Evolutionary conservation across 2,113 vertebrate species (phyloP).

Genomic region (Eira barbara): DNA sequence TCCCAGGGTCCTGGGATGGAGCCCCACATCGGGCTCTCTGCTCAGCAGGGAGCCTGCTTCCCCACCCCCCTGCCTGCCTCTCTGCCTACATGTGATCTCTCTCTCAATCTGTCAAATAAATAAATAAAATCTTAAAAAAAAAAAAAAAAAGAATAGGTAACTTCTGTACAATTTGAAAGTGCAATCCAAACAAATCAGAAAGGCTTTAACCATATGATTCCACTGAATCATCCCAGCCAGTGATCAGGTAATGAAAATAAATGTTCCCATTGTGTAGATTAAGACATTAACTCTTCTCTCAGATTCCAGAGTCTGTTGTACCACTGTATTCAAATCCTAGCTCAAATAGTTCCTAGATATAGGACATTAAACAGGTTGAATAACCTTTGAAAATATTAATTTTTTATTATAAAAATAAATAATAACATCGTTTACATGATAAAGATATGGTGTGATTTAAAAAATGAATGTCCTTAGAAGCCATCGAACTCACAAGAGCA

Average conservation of each 20-base stretch:
- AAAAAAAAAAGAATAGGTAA: not conserved
- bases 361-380: not conserved
- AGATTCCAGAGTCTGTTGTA: not conserved
- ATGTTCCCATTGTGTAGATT: not conserved
- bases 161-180: not conserved
- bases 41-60: no score
- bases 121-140: no score
- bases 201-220: not conserved
- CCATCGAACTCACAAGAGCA: not conserved
- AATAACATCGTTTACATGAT: not conserved
- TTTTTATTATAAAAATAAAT: not conserved
- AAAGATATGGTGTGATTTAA: not conserved
- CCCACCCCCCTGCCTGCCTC: no score
- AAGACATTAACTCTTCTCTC: not conserved
- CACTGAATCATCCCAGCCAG: not conserved
- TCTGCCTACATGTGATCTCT: no score
- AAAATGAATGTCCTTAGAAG: not conserved
- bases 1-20: no score
- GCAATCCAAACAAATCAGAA: not conserved
- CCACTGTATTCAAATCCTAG: not conserved
- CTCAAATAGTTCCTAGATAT: not conserved
- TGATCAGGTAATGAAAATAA: not conserved
- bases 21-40: no score
- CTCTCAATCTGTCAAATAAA: no score
- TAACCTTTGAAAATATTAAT: not conserved